Conservation (phyloP, 2,113 vertebrate genomes). For the Orientallactaga bullata region DNA sequence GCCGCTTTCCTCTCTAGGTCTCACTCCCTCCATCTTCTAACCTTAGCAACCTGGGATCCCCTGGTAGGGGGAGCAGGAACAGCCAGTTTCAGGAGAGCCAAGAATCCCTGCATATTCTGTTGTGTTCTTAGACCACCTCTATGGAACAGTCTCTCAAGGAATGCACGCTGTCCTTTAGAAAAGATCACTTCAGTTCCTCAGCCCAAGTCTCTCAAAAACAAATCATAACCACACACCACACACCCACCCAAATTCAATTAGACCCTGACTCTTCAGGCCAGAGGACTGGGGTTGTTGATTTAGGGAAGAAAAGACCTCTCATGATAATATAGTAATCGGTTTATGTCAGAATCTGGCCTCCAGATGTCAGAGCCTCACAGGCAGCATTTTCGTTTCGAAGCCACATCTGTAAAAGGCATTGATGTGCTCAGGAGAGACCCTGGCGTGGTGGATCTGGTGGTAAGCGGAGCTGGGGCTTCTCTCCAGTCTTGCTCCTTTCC, state of each 20-base stretch:
- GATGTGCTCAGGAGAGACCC: constrained; percentile 78
- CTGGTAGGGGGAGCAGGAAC: background rate
- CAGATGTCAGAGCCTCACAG: constrained; percentile 92
- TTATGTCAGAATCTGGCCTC: constrained; percentile 89
- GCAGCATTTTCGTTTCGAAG: constrained; percentile 86
- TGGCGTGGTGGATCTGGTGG: constrained; percentile 61
- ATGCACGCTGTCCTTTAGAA: constrained; percentile 28
- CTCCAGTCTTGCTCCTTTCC: constrained; percentile 45
- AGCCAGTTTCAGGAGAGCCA: background rate
- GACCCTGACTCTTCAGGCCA: constrained; percentile 73
- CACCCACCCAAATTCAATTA: constrained; percentile 79
- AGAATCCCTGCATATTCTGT: background rate
- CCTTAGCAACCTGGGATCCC: background rate
- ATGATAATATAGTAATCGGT: constrained; percentile 84
- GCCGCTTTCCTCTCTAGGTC: background rate
- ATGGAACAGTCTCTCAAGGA: background rate
- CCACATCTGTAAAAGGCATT: constrained; percentile 88
- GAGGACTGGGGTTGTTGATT: constrained; percentile 78
- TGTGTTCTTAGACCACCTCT: background rate
- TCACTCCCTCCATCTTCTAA: background rate
- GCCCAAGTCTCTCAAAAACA: constrained; percentile 69
- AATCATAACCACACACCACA: constrained; percentile 65
- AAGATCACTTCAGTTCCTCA: constrained; percentile 40
- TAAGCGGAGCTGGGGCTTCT: background rate
- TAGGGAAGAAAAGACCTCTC: constrained; percentile 75